Base-by-base conservation (phyloP, 2,888 invertebrate species). In the Macrostomum cliftonense region DNA sequence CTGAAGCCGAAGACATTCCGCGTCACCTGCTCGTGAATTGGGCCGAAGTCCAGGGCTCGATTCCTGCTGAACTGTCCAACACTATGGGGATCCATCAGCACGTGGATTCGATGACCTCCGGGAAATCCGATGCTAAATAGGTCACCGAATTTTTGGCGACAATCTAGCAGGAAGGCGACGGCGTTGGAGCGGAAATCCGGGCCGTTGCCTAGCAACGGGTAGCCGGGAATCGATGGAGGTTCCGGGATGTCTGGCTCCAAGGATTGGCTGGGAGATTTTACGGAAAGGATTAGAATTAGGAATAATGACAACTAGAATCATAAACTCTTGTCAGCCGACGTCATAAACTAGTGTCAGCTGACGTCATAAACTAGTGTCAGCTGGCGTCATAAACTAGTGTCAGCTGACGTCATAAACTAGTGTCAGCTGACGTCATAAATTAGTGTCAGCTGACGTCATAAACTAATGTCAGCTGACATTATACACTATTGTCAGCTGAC, bases 1-100 rank as follows among this genome's bases (percentile, higher is more conserved):
- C 61, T 57, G 52, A 68, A 68, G 46, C 61, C 61, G 59, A 69
- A 69, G 14, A 69, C 67, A 54, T 69, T 68, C 53, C 60, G 58
- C 57, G 68, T 69, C 13, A 69, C 68, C 54, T 67, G 68, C 39
- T 60, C 59, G 55, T 69, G 68, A 49, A 69, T 68, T 12, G 61
- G 59, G 54, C 66, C 67, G 54, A 69, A 69, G 56, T 68, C 68
- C 56, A 69, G 68, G 51, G 58, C 62, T n/a, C 47, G 46, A n/a
- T 47, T 44, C 16, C 13, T 17, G 13, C 20, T 21, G 49, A 69
- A 54, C 19, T 55, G 54, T 43, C 68, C 69, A 52, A 61, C 63
- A 19, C 59, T 57, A 56, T 68, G 67, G 4, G 65, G 63, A 52
- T 69, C 68, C 55, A 59, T 61, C 28, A 69, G 56, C 51, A 69